Percentiles rank a stretch among this genome's conserved stretches.
phyloP scores from a whole-genome alignment of 2,888 invertebrate species.

The Thera obeliscata region DNA sequence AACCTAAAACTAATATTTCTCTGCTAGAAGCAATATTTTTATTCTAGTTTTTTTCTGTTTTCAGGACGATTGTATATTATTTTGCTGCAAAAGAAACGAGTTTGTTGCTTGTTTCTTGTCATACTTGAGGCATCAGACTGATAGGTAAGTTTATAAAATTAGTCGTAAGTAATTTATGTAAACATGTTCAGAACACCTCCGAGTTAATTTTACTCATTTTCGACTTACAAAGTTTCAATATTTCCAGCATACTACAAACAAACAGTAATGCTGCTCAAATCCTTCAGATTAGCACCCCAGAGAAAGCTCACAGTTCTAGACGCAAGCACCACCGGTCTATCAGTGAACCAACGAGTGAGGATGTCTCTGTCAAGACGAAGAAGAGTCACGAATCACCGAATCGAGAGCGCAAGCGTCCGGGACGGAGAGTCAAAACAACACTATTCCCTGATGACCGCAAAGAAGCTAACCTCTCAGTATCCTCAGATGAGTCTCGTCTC shows the following conservation, averaged over 20 bases:
- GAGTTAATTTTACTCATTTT: not conserved
- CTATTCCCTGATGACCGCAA: conserved; percentile 68
- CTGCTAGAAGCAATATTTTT: conserved; percentile 16
- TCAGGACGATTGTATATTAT: conserved; percentile 71
- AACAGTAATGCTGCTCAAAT: conserved; percentile 69
- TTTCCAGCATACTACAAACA: conserved; percentile 68
- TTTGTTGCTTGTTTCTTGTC: conserved; percentile 85
- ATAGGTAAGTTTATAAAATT: conserved; percentile 63
- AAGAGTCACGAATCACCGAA: conserved; percentile 68
- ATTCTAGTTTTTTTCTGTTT: conserved; percentile 47
- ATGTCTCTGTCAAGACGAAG: conserved; percentile 60
- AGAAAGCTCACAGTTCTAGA: conserved; percentile 60
- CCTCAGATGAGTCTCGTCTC: conserved; percentile 70
- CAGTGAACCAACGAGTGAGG: conserved; percentile 74
- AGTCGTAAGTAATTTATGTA: not conserved
- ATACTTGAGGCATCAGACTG: conserved; percentile 82
- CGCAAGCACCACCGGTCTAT: conserved; percentile 70
- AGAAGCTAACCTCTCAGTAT: conserved; percentile 54
- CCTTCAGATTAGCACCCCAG: conserved; percentile 69
- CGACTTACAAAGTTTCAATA: not conserved
- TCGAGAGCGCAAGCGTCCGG: conserved; percentile 65
- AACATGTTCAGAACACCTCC: not conserved
- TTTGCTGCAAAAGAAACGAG: conserved; percentile 73
- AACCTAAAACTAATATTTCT: conserved; percentile 52
- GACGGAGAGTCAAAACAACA: conserved; percentile 73